phyloP scores from a whole-genome alignment of 2,888 invertebrate species.

The Polyommatus iphigenia region DNA sequence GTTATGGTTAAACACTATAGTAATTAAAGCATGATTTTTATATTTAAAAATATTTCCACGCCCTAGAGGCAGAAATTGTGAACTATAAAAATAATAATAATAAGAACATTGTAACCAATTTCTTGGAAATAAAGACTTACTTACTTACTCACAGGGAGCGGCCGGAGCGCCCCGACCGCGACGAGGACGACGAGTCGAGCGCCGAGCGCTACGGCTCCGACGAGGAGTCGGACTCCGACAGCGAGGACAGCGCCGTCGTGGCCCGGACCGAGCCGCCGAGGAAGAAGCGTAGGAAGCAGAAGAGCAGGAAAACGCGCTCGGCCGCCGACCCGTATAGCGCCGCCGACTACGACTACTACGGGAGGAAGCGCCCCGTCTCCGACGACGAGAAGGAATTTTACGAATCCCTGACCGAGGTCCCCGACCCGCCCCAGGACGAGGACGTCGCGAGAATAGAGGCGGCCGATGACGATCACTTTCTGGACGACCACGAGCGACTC shows the following conservation, averaged over 20 bases:
- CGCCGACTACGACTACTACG: slow-evolving; percentile 67
- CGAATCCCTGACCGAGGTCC: slow-evolving; percentile 52
- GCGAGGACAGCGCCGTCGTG: slow-evolving; percentile 54
- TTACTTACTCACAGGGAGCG: slow-evolving; percentile 46
- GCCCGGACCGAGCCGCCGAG: slow-evolving; percentile 55
- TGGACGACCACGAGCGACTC: slow-evolving; percentile 62
- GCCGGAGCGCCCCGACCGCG: slow-evolving; percentile 50
- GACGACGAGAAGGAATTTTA: slow-evolving; percentile 63
- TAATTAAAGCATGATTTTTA: too few species aligned
- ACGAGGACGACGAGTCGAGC: slow-evolving; percentile 49
- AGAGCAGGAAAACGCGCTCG: slow-evolving; percentile 54
- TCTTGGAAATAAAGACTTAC: too few species aligned
- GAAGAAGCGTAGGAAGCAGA: slow-evolving; percentile 58
- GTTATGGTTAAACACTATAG: too few species aligned
- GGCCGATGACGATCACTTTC: slow-evolving; percentile 50
- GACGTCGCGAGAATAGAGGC: slow-evolving; percentile 60
- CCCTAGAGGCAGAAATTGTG: too few species aligned
- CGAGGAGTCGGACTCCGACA: slow-evolving; percentile 50
- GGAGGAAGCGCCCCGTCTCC: slow-evolving; percentile 60
- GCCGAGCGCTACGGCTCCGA: slow-evolving; percentile 42
- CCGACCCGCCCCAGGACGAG: slow-evolving; percentile 62
- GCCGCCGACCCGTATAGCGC: slow-evolving; percentile 51
- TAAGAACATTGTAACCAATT: too few species aligned
- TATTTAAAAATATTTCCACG: too few species aligned
- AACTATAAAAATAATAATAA: too few species aligned